Percentiles rank a stretch among this genome's conserved stretches.
Conservation (phyloP, 2,888 invertebrate species). For the Rhorus exstirpatorius region DNA sequence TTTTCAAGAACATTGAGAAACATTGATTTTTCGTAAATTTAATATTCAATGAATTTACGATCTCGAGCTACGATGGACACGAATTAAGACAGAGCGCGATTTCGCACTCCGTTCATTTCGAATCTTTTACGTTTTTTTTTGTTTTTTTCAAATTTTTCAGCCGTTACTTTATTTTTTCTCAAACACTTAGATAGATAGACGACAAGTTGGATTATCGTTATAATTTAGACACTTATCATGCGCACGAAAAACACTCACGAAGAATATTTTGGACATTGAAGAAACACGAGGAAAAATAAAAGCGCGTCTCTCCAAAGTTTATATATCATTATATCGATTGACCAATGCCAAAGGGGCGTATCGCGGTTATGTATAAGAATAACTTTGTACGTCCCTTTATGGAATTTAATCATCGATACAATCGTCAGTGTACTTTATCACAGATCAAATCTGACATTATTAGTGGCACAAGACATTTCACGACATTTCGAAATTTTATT, state of each 20-base stretch:
- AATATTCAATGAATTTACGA: conserved; percentile 57
- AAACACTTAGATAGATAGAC: conserved; percentile 9
- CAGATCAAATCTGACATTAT: conserved; percentile 52
- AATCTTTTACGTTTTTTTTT: neutral
- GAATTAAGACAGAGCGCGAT: conserved; percentile 34
- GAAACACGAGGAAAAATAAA: neutral
- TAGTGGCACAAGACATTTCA: conserved; percentile 11
- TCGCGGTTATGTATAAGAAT: too few relatives aligned
- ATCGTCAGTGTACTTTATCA: neutral
- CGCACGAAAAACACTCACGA: conserved; percentile 28
- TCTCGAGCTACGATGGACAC: conserved; percentile 26
- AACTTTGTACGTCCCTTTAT: too few relatives aligned
- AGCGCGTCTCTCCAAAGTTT: too few relatives aligned
- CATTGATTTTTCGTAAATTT: conserved; percentile 55
- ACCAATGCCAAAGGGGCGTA: too few relatives aligned
- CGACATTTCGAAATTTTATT: conserved; percentile 10
- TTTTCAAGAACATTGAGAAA: conserved; percentile 46
- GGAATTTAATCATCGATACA: too few relatives aligned
- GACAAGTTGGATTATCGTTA: conserved; percentile 16
- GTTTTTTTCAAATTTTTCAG: neutral
- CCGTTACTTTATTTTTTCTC: conserved; percentile 12
- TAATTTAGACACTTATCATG: conserved; percentile 37
- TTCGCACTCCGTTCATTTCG: conserved; percentile 13
- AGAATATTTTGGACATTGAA: conserved; percentile 47
- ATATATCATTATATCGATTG: too few relatives aligned